Percentiles rank a stretch among this genome's conserved stretches.
Conservation (phyloP, 2,797 vertebrate genomes). For the Calcarius lapponicus region DNA sequence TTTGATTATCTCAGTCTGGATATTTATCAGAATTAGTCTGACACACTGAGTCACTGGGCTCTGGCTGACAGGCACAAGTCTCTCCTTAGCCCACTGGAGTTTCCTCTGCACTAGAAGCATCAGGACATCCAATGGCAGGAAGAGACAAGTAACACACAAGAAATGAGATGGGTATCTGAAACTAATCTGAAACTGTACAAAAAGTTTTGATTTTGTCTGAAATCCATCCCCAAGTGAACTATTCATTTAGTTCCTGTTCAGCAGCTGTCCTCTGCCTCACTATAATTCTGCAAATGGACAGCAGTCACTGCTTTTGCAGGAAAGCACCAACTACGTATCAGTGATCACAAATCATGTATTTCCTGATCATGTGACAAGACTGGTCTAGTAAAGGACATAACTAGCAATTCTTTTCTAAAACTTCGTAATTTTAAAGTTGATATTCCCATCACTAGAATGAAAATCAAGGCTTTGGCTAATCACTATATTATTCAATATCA, state of each 20-base stretch:
- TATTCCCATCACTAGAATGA: neutral
- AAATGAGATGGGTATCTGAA: neutral
- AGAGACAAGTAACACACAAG: neutral
- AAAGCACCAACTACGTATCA: rapidly evolving
- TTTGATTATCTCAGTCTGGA: conserved; percentile 20
- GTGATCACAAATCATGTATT: neutral
- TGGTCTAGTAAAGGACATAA: neutral
- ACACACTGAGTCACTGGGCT: neutral
- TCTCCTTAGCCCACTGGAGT: neutral
- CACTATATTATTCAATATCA: neutral
- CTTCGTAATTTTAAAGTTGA: neutral
- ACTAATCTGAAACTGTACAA: neutral
- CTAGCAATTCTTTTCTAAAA: neutral
- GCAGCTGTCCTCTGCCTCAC: neutral
- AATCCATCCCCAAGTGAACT: neutral
- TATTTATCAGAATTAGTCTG: conserved; percentile 23
- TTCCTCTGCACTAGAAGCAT: neutral
- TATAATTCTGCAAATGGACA: neutral
- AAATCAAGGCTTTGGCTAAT: neutral
- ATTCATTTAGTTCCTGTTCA: neutral
- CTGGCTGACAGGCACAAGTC: neutral
- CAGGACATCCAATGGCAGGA: neutral
- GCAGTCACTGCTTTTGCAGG: neutral
- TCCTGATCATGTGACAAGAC: neutral
- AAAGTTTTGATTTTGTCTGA: neutral